A percentile compares a stretch with the other conserved stretches of the same genome.
phyloP scores from a whole-genome alignment of 2,888 invertebrate species.

The Nomada ruficornis region DNA sequence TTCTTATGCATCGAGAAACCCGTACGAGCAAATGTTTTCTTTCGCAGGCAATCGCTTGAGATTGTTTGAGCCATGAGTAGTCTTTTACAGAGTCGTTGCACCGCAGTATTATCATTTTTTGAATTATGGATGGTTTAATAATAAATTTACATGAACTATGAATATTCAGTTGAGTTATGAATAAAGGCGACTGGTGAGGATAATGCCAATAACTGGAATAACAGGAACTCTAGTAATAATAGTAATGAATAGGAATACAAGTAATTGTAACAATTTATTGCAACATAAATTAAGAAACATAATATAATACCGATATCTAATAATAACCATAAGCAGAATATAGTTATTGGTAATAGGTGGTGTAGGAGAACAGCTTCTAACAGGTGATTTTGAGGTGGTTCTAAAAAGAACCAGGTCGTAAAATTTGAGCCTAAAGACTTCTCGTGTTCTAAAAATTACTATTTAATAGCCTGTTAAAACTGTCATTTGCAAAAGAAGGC shows the following conservation, averaged over 20 bases:
- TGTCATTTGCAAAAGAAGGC: background rate
- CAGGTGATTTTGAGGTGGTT: background rate
- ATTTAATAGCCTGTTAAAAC: background rate
- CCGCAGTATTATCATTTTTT: too few relatives aligned
- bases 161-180: too few relatives aligned
- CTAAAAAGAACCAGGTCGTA: constrained; percentile 9
- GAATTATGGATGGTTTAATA: too few relatives aligned
- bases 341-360: background rate
- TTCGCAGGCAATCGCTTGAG: background rate
- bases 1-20: background rate
- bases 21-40: background rate
- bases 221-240: too few relatives aligned
- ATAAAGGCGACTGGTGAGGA: too few relatives aligned
- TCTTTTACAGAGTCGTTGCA: too few relatives aligned
- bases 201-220: too few relatives aligned
- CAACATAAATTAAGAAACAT: background rate
- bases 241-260: too few relatives aligned
- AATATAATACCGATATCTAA: too few relatives aligned
- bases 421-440: constrained; percentile 7
- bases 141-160: too few relatives aligned
- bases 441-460: constrained; percentile 5
- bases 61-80: too few relatives aligned
- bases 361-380: background rate
- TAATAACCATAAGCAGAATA: background rate
- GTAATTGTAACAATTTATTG: background rate